A percentile compares a stretch with the other conserved stretches of the same genome.
Evolutionary conservation across 2,113 vertebrate genomes (phyloP).

Genomic region (Toxostoma redivivum): DNA sequence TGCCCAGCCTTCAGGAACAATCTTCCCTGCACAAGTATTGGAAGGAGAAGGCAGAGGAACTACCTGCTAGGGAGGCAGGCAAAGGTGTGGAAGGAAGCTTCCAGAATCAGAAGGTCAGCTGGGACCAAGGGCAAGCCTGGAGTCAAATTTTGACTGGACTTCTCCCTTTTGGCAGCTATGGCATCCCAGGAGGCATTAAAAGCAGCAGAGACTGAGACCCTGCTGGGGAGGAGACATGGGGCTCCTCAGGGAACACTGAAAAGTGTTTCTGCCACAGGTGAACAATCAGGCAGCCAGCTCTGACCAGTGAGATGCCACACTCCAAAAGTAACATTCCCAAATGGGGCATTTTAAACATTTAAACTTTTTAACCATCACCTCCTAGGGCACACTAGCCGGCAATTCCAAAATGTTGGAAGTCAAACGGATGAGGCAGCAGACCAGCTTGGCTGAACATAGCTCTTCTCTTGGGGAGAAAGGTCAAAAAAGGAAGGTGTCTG

Average conservation of each 20-base stretch:
- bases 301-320: background rate
- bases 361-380: background rate
- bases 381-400: background rate
- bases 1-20: background rate
- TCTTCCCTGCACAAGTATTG: background rate
- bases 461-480: background rate
- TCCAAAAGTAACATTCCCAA: background rate
- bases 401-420: background rate
- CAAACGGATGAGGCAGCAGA: background rate
- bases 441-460: background rate
- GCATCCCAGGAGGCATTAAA: background rate
- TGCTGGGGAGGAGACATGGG: background rate
- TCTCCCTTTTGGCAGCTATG: background rate
- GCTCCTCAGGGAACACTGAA: background rate
- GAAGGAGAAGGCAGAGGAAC: background rate
- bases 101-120: background rate
- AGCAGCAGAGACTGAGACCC: background rate
- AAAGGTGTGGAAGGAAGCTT: background rate
- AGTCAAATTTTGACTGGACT: background rate
- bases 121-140: background rate
- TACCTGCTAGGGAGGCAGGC: background rate
- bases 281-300: background rate
- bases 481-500: background rate
- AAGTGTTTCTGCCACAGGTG: background rate
- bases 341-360: background rate